Conservation (phyloP, 2,113 vertebrate genomes). For the Acanthisitta chloris region DNA sequence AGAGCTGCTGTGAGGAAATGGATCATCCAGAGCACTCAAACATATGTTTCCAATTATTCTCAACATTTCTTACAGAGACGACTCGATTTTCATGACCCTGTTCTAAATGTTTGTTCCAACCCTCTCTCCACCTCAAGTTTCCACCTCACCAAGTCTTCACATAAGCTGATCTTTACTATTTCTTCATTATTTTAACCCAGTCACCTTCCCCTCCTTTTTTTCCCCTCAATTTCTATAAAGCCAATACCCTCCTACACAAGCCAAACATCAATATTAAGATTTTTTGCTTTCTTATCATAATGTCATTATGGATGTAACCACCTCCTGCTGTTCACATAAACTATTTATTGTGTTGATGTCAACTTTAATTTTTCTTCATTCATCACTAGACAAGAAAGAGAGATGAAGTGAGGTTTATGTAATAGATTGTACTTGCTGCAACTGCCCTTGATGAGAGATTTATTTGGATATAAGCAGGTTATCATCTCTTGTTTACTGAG, state of each 20-base stretch:
- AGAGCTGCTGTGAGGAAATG: not conserved
- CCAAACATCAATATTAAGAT: not conserved
- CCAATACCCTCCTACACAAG: not conserved
- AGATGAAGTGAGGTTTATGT: not conserved
- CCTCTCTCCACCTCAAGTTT: not conserved
- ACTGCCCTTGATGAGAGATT: not conserved
- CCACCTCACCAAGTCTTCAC: not conserved
- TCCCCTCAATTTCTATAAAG: not conserved
- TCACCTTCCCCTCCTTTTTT: not conserved
- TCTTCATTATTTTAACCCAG: not conserved
- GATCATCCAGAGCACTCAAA: not conserved
- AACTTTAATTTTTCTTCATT: not conserved
- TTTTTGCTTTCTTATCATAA: not conserved
- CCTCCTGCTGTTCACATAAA: not conserved
- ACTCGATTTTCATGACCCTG: not conserved
- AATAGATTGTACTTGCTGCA: not conserved
- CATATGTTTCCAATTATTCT: not conserved
- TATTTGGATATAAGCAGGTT: not conserved
- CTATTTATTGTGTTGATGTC: not conserved
- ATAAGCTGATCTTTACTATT: not conserved
- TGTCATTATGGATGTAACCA: not conserved
- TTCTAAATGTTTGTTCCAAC: not conserved
- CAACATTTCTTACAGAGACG: not conserved
- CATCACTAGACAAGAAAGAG: not conserved
- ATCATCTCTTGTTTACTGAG: not conserved